Evolutionary conservation across 2,888 invertebrate species (phyloP).

Genomic region (Agrochola litura): DNA sequence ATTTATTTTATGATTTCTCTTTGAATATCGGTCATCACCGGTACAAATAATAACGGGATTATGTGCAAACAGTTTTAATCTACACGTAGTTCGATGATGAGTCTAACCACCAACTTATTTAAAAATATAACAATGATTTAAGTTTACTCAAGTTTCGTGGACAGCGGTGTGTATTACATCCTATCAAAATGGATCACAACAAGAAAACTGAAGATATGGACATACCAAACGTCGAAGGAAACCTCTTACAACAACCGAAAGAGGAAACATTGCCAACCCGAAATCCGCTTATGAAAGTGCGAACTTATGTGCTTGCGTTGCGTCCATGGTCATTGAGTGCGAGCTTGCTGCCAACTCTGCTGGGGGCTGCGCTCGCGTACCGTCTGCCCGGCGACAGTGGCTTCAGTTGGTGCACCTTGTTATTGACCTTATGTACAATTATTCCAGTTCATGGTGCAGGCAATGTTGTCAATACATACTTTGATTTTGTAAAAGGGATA

Average conservation of each 20-base stretch:
- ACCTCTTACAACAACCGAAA: slow-evolving; percentile 85
- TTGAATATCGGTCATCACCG: slow-evolving; percentile 59
- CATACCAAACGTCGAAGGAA: slow-evolving; percentile 82
- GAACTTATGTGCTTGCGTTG: slow-evolving; percentile 96
- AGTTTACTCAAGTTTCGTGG: slow-evolving; percentile 10
- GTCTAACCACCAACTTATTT: slow-evolving; percentile 19
- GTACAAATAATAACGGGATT: slow-evolving; percentile 57
- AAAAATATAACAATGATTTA: slow-evolving; percentile 44
- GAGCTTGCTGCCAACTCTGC: slow-evolving; percentile 96
- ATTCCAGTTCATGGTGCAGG: slow-evolving; percentile 98
- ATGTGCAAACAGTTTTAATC: slow-evolving; percentile 46
- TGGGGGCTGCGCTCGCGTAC: slow-evolving; percentile 97
- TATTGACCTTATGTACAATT: slow-evolving; percentile 96
- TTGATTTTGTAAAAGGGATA: slow-evolving; percentile 98
- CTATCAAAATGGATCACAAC: slow-evolving; percentile 68
- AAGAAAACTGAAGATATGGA: slow-evolving; percentile 81
- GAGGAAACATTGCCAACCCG: slow-evolving; percentile 79
- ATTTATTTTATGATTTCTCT: slow-evolving; percentile 59
- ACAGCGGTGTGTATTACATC: slow-evolving; percentile 10
- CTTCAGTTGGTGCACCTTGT: slow-evolving; percentile 94
- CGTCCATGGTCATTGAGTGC: slow-evolving; percentile 98
- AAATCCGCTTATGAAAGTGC: slow-evolving; percentile 95
- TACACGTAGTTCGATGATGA: slow-evolving; percentile 32
- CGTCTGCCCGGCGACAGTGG: slow-evolving; percentile 94
- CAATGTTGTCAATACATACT: slow-evolving; percentile 99